Evolutionary conservation across 2,888 invertebrate genomes (phyloP).

Genomic region (Parnassius smintheus): DNA sequence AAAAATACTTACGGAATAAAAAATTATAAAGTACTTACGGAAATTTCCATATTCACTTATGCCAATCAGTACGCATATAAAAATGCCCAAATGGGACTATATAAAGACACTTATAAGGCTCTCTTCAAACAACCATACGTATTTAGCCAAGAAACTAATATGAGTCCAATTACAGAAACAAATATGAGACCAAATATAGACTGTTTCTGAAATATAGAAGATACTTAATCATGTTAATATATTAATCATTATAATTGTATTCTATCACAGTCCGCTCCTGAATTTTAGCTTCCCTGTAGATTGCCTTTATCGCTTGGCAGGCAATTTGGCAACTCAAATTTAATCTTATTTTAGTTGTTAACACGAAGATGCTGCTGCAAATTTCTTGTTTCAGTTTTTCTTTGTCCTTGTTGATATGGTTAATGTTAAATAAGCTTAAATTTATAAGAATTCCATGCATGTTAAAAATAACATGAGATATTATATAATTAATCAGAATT

Average conservation of each 20-base stretch:
- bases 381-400: too few species aligned
- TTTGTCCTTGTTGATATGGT: too few species aligned
- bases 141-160: background rate
- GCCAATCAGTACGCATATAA: slow-evolving; percentile 1
- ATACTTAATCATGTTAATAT: too few species aligned
- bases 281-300: background rate
- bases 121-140: background rate
- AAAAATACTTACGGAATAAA: background rate
- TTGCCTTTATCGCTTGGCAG: background rate
- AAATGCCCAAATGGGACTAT: slow-evolving; percentile 10
- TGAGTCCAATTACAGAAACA: background rate
- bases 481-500: too few species aligned
- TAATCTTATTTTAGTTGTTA: too few species aligned
- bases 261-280: background rate
- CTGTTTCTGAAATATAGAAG: slow-evolving; percentile 10
- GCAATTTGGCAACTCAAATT: too few species aligned
- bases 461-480: too few species aligned
- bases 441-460: too few species aligned
- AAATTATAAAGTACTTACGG: slow-evolving; percentile 2
- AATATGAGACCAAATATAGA: background rate
- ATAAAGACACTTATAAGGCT: background rate
- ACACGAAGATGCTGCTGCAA: too few species aligned
- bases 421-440: too few species aligned
- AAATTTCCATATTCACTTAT: slow-evolving; percentile 18
- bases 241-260: too few species aligned